Base-by-base conservation (phyloP, 2,888 invertebrate species). In the Synergus itoensis region DNA sequence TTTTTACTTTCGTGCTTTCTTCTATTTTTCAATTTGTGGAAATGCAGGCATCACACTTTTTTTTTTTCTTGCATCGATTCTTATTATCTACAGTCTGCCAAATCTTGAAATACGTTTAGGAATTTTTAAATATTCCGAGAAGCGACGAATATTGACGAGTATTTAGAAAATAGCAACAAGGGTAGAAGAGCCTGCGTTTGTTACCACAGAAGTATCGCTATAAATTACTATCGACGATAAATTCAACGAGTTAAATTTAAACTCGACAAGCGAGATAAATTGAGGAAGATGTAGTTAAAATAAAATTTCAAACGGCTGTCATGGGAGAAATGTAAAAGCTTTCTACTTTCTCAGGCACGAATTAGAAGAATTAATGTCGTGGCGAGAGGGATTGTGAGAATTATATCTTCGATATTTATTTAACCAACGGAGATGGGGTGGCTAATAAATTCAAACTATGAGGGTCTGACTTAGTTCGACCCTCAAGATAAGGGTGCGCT, bases 341-440 rank as follows among this genome's bases (percentile, higher is more conserved):
- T 69, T 69, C 28, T 45, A 69, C 12, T 69, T 48, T 69, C 60
- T 69, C 48, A 48, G 45, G 28, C 12, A 69, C 21, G 69, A 48
- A 69, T 28, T 69, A 12, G 16, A 28, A 9, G 69, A 69, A 28
- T 48, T 48, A 43, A 1, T 48, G 28, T 69, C 11, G 16, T n/a
- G 21, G 43, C 14, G 21, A 67, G 67, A 43, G 45, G 67, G 45
- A 21, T 43, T 21, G 43, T 21, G 45, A 73, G 73, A 48, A 53
- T 73, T 73, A 53, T 73, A 53, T 73, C 48, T 69, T 48, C 28
- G 16, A 69, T 69, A 48, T 69, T 69, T 69, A 69, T 69, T 69
- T 69, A 69, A 60, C 60, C 12, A 60, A 18, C 9, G 8, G 48
- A 48, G 69, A 36, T 69, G 45, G 69, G 69, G 48, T 69, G 36